Evolutionary conservation across 2,113 vertebrate species (phyloP).

Genomic region (Sebastes fasciatus): DNA sequence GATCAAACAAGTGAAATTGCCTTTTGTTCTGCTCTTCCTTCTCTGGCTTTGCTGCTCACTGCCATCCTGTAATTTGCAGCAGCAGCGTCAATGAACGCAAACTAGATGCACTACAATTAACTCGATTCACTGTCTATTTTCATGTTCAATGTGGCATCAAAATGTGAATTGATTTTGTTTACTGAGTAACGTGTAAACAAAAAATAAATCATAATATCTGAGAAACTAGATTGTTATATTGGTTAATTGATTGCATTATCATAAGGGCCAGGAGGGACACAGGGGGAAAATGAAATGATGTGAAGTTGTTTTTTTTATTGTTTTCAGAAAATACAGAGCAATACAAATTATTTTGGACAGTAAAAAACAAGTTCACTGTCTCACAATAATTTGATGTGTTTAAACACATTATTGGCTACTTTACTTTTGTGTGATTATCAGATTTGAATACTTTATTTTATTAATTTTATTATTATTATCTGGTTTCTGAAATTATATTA

Average conservation of each 20-base stretch:
- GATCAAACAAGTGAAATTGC: constrained; percentile 69
- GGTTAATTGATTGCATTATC: constrained; percentile 62
- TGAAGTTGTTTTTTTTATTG: background rate
- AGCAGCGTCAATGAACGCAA: constrained; percentile 76
- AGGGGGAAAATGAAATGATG: constrained; percentile 19
- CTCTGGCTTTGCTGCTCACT: constrained; percentile 65
- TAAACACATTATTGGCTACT: background rate
- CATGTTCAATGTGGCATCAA: constrained; percentile 78
- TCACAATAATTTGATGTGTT: background rate
- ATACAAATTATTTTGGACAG: background rate
- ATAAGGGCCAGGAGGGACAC: constrained; percentile 21
- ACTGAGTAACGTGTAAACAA: constrained; percentile 61
- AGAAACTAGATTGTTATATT: constrained; percentile 38
- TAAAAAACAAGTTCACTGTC: constrained; percentile 9
- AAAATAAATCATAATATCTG: constrained; percentile 34
- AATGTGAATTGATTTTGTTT: constrained; percentile 81
- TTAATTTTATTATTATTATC: background rate
- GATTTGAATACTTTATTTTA: constrained; percentile 7
- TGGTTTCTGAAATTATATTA: constrained; percentile 10
- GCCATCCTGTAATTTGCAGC: constrained; percentile 80
- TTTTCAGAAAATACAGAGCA: constrained; percentile 38
- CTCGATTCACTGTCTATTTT: constrained; percentile 77
- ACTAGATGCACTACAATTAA: constrained; percentile 80
- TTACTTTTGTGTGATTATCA: constrained; percentile 16
- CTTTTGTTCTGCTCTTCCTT: constrained; percentile 71